phyloP scores from a whole-genome alignment of 2,888 invertebrate species.

The Maniola hyperantus region DNA sequence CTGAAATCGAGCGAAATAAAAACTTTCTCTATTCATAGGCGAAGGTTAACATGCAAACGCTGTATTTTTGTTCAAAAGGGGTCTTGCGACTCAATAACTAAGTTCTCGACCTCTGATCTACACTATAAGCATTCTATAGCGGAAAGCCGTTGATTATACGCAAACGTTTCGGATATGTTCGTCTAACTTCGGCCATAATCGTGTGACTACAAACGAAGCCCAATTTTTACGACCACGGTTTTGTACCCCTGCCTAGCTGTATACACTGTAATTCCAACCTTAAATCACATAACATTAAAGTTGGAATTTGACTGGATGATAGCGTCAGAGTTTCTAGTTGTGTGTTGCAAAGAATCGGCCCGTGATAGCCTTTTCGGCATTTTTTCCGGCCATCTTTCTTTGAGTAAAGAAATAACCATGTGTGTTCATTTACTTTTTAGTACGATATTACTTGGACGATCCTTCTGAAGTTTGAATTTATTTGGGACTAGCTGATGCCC shows the following conservation, averaged over 20 bases:
- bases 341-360: slow-evolving; percentile 56
- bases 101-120: slow-evolving; percentile 33
- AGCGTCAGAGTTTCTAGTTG: slow-evolving; percentile 29
- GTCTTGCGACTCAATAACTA: slow-evolving; percentile 32
- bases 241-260: slow-evolving; percentile 45
- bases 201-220: slow-evolving; percentile 63
- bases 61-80: slow-evolving; percentile 30
- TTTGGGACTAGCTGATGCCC: not conserved
- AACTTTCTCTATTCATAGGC: slow-evolving; percentile 15
- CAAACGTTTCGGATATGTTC: slow-evolving; percentile 55
- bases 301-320: slow-evolving; percentile 43
- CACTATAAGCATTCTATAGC: slow-evolving; percentile 29
- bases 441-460: not conserved
- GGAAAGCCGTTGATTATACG: slow-evolving; percentile 39
- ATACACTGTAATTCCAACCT: slow-evolving; percentile 22
- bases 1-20: slow-evolving; percentile 20
- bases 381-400: slow-evolving; percentile 70
- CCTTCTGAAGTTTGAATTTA: not conserved
- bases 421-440: slow-evolving; percentile 46
- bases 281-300: slow-evolving; percentile 42
- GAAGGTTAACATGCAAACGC: slow-evolving; percentile 27
- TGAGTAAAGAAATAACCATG: slow-evolving; percentile 64
- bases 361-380: slow-evolving; percentile 65
- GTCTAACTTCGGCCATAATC: slow-evolving; percentile 64
- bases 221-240: slow-evolving; percentile 67